Evolutionary conservation across 1,140 invertebrate genomes (phyloP), one percentile per base, ranked within the genome.

Genomic region (Wasmannia auropunctata): DNA sequence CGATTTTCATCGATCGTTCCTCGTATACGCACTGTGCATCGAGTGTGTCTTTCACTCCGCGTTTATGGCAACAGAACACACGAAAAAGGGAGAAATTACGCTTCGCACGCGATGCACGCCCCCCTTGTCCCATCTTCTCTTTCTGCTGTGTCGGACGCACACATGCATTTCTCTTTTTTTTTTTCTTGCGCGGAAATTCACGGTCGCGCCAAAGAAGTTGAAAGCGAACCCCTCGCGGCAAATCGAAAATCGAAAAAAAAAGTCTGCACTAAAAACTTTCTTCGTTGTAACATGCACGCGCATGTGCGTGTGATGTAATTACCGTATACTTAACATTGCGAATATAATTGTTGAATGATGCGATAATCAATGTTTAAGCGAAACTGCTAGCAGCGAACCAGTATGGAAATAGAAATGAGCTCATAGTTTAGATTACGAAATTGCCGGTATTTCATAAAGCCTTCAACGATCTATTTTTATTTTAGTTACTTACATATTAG

Each of bases 51-150:
- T 63, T 54, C 60, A 16, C 19, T 40, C 22, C 2, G 28, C 76
- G 19, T 25, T 60, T 43, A 49, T 16, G 7, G 37, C 51, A 43
- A 22, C 14, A 60, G 40, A 51, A 75, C n/a, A 75, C n/a, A 85
- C 56, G 58, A 85, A 85, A 85, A 77, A 77, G 43, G 46, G 46
- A 77, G 72, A 85, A 85, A 85, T 85, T 75, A 85, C 58, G 10
- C 40, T 76, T 77, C 34, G 72, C 81, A 85, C 81, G 81, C 81
- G 72, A 85, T 77, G 70, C 31, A 40, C 81, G 56, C n/a, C 43
- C 14, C 65, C 56, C 81, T 62, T 70, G 34, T 5, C 22, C 7
- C 22, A 51, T 10, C n/a, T 40, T 63, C 14, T 49, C 16, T 25
- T 19, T 74, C 46, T 69, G 19, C 54, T 40, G 8, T 11, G 8